Conservation (phyloP, 2,888 invertebrate species). For the Lomographa bimaculata region DNA sequence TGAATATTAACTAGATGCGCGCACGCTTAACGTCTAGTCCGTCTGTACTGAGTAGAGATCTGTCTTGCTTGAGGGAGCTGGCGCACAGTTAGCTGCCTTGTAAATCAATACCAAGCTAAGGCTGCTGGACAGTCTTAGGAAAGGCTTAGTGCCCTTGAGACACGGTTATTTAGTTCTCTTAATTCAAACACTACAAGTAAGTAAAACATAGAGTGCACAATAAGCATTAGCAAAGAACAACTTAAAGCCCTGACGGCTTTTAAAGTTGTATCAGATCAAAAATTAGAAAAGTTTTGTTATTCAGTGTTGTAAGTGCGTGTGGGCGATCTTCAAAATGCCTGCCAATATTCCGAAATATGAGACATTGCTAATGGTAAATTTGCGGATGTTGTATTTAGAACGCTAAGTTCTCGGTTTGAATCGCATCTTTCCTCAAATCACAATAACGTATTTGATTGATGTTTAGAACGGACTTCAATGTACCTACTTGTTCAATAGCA, state of each 20-base stretch:
- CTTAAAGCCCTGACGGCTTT: slow-evolving; percentile 11
- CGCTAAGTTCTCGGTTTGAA: not conserved
- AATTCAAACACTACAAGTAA: slow-evolving; percentile 16
- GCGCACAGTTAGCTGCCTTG: slow-evolving; percentile 44
- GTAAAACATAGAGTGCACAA: slow-evolving; percentile 27
- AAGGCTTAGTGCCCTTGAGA: slow-evolving; percentile 37
- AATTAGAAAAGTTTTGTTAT: slow-evolving; percentile 8
- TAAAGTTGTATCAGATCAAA: slow-evolving; percentile 17
- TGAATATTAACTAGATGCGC: slow-evolving; percentile 52
- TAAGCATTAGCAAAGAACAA: slow-evolving; percentile 20
- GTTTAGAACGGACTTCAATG: slow-evolving; percentile 4
- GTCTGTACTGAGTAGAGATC: slow-evolving; percentile 54
- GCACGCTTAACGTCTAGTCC: slow-evolving; percentile 46
- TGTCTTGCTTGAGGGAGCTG: slow-evolving; percentile 41
- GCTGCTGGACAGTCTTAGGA: slow-evolving; percentile 36
- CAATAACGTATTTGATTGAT: slow-evolving; percentile 5
- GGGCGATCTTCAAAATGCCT: slow-evolving; percentile 16
- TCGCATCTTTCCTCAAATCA: not conserved
- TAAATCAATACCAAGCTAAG: slow-evolving; percentile 45
- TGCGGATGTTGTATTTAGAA: slow-evolving; percentile 10
- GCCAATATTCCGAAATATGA: slow-evolving; percentile 9
- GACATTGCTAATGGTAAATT: slow-evolving; percentile 7
- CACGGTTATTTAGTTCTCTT: slow-evolving; percentile 13
- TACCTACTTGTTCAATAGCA: slow-evolving; percentile 46
- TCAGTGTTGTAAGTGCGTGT: slow-evolving; percentile 12